Base-by-base conservation (phyloP, 2,888 invertebrate species). In the Lycaena phlaeas region DNA sequence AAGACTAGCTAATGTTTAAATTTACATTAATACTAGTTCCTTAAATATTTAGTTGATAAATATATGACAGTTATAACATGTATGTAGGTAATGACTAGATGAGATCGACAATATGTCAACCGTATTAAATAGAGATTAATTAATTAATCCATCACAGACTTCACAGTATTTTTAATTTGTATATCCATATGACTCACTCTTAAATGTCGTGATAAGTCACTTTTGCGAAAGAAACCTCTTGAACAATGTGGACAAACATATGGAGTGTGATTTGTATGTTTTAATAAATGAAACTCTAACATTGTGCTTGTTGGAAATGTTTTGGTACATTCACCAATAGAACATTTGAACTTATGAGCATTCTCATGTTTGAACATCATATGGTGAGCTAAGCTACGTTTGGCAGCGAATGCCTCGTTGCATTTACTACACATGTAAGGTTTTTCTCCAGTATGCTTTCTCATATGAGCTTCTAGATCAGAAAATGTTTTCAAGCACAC, bases 401-500 rank as follows among this genome's bases (percentile, higher is more conserved):
- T 67, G 0, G 66, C 63, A 1, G 59, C 57, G 53, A 73, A 85
- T 1, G 68, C 54, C 40, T 70, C 68, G 22, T 64, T 62, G 49
- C 85, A 85, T 10, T 71, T 43, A 15, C 64, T 63, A 50, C 85
- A 86, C 1, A 56, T 46, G 50, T 68, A 81, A 0, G 81, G 79
- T 30, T 70, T 86, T 48, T 87, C 87, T 0, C 87, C 88, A 0
- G 86, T 87, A 47, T 88, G 88, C 45, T 85, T 84, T 1, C 85
- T 64, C 86, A 87, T 86, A 48, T 88, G 88, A 1, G 75, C 81
- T 37, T 81, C 82, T 10, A 88, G 51, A 52, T 88, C 85, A 0
- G 87, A 73, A 50, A 85, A 87, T 4, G 79, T 74, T 54, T 87
- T 88, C 5, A 71, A 56, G 51, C 88, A 88, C 4, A 86, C 54